Base-by-base conservation (phyloP, 2,797 vertebrate species). In the Sciurus vulgaris region DNA sequence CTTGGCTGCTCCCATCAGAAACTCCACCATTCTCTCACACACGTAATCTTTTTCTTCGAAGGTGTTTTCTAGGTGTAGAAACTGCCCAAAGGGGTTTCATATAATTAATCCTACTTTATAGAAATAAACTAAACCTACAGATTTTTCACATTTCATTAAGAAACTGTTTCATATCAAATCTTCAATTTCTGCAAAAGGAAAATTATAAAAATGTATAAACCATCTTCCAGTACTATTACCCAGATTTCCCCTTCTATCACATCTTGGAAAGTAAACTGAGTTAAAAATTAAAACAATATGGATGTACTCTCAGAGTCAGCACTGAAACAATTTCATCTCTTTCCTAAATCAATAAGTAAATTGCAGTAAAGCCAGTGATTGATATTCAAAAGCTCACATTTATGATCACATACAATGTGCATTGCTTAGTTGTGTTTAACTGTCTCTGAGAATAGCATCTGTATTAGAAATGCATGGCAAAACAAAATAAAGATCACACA, bases 1-100 rank as follows among this genome's bases (percentile, higher is more conserved):
- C 10, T 94, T 97, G 74, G 98, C 77, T 51, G 93, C 96, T 44
- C 97, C 97, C 95, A 99, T 96, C 10, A 99, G 98, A 92, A 99
- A 99, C 77, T 99, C 98, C 35, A 99, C 97, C 97, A 99, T 98
- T 26, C 99, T 99, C 2, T 98, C 98, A 78, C 99, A 99, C 2
- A 99, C 99, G 0, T 98, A 99, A 98, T 99, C 99, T 96, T 99
- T 99, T 90, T 99, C 99, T 97, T 99, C 99, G 90, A 99, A 99
- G 0, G 99, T 99, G 95, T 97, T 99, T 98, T 99, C 99, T 97
- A 99, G 97, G 95, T 98, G 99, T 97, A 99, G 93, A 94, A 99
- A 99, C 99, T 99, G 95, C 12, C 97, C 6, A 94, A 20, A 98
- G 56, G 87, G 12, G n/a, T 95, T 95, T 97, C 15, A 89, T 4